Base-by-base conservation (phyloP, 37 sponge, comb jelly and placozoan genomes). In the Hexactinellida sp. region DNA sequence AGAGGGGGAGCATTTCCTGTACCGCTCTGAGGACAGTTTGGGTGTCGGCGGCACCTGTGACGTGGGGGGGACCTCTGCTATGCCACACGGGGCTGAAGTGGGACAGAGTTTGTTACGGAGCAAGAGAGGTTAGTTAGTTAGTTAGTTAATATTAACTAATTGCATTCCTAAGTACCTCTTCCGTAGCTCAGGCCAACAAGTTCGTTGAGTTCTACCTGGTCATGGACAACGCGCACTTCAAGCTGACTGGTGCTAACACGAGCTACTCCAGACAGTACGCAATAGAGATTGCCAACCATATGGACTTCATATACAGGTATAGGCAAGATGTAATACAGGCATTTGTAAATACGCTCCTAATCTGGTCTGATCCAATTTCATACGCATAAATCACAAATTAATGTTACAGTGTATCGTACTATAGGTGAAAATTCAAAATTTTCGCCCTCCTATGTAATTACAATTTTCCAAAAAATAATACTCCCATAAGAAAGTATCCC, bases 281-380 rank as follows among this genome's bases (percentile, higher is more conserved):
- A 5, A 63, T 63, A 63, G 76, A 63, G 76, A 28, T 63, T 21
- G 76, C 76, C 30, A 63, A 63, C 76, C 76, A 63, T n/a, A 63
- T 63, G 76, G 76, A 63, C 34, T 63, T 63, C 34, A 63, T 63
- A 21, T 63, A 63, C 76, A 63, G 76, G 76, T 63, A 63, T 47
- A 47, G 52, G n/a, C n/a, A n/a, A n/a, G n/a, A n/a, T n/a, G n/a
- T n/a, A n/a, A n/a, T n/a, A n/a, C n/a, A n/a, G n/a, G n/a, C n/a
- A n/a, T n/a, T n/a, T n/a, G n/a, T n/a, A n/a, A n/a, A n/a, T n/a
- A n/a, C n/a, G n/a, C n/a, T n/a, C n/a, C n/a, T n/a, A n/a, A n/a
- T n/a, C n/a, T n/a, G n/a, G n/a, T n/a, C n/a, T n/a, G n/a, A n/a
- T n/a, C n/a, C n/a, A n/a, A n/a, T n/a, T n/a, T n/a, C n/a, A n/a